Evolutionary conservation across 2,113 vertebrate species (phyloP).

Genomic region (Erpornis zantholeuca): DNA sequence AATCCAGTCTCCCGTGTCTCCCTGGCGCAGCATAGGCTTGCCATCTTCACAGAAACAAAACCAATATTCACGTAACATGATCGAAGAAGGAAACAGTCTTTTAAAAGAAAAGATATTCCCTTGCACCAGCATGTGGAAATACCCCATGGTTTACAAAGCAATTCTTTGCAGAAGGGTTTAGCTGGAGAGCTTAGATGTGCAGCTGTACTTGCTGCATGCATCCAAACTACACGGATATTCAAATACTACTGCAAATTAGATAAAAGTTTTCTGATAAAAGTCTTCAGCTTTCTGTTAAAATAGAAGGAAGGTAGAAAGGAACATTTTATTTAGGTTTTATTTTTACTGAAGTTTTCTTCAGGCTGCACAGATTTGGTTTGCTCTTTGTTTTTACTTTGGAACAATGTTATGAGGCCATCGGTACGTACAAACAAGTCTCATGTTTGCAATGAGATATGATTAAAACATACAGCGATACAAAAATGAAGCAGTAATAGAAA

Average conservation of each 20-base stretch:
- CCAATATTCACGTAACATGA: not conserved
- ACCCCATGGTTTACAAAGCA: not conserved
- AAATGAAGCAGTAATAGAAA: not conserved
- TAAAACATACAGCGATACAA: not conserved
- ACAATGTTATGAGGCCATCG: not conserved
- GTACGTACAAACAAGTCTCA: not conserved
- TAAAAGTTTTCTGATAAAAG: not conserved
- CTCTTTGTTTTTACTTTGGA: not conserved
- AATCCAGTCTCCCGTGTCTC: conserved; percentile 99
- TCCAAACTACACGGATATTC: fast-evolving
- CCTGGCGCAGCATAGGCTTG: conserved; percentile 98
- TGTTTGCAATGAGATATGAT: fast-evolving
- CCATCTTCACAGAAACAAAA: conserved; percentile 80
- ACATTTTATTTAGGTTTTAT: fast-evolving
- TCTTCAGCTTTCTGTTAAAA: not conserved
- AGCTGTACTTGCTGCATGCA: not conserved
- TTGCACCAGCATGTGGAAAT: not conserved
- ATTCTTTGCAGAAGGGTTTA: not conserved
- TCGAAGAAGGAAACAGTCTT: not conserved
- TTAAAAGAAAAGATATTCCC: not conserved
- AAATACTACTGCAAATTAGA: not conserved
- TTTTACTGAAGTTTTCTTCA: not conserved
- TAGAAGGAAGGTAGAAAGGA: fast-evolving
- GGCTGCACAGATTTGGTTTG: not conserved
- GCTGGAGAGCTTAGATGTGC: not conserved